phyloP scores from a whole-genome alignment of 2,888 invertebrate genomes.

The Drosophila meridiana region DNA sequence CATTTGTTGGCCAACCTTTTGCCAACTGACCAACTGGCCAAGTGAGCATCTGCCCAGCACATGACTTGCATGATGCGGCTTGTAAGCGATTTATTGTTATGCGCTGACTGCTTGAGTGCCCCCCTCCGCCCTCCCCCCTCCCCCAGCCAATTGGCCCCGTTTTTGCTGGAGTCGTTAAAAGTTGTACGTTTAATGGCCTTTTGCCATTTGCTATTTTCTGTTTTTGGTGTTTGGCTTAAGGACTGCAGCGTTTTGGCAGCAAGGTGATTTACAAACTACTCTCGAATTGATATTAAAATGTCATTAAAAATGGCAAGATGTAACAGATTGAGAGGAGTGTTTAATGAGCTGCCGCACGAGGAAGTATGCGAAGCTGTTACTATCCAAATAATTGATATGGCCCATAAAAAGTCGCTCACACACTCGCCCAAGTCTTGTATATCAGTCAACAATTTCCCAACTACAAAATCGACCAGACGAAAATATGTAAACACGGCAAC shows the following conservation, averaged over 20 bases:
- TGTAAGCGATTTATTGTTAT: constrained; percentile 9
- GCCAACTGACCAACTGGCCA: constrained; percentile 11
- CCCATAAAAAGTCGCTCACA: constrained; percentile 17
- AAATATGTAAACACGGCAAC: constrained; percentile 2
- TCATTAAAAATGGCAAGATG: constrained; percentile 9
- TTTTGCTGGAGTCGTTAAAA: constrained; percentile 23
- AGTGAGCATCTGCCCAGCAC: neutral
- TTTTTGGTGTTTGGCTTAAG: constrained; percentile 2
- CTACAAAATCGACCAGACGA: constrained; percentile 9
- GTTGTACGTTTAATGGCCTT: constrained; percentile 16
- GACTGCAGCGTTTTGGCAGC: neutral
- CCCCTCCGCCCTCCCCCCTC: no score
- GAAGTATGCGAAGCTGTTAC: constrained; percentile 22
- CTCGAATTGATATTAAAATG: constrained; percentile 25
- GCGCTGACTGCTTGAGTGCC: neutral
- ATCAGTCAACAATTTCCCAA: constrained; percentile 7
- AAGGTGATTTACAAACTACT: constrained; percentile 5
- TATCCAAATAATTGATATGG: constrained; percentile 13
- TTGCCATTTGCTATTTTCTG: neutral
- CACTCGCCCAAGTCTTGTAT: constrained; percentile 16
- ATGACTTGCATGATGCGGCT: constrained; percentile 22
- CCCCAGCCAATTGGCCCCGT: neutral
- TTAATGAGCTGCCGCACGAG: constrained; percentile 14
- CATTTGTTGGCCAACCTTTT: constrained; percentile 12
- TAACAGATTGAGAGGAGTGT: neutral